phyloP scores from a whole-genome alignment of 2,888 invertebrate species.

The Xestoiulus laeticollis region DNA sequence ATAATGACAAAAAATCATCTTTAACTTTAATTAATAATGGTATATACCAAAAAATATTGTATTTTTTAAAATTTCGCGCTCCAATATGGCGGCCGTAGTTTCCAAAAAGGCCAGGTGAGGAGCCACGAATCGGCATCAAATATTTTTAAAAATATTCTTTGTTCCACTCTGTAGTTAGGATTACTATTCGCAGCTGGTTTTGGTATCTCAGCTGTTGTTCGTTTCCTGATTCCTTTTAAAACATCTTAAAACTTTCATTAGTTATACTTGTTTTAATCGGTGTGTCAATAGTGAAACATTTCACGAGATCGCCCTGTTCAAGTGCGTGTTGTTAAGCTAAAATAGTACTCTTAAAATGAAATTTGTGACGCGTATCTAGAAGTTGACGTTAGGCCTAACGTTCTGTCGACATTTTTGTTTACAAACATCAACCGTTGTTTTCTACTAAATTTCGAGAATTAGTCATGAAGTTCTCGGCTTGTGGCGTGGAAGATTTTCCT shows the following conservation, averaged over 20 bases:
- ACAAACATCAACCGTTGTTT: too few species aligned
- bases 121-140: not conserved
- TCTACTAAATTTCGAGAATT: not conserved
- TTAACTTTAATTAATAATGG: too few species aligned
- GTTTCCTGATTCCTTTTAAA: not conserved
- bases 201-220: not conserved
- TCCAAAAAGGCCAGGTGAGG: not conserved
- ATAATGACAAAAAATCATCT: too few species aligned
- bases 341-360: not conserved
- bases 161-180: not conserved
- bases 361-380: not conserved
- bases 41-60: too few species aligned
- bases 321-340: too few species aligned
- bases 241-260: not conserved
- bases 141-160: not conserved
- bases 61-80: not conserved
- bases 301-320: too few species aligned
- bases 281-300: too few species aligned
- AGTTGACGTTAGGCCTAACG: not conserved
- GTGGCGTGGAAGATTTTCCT: not conserved
- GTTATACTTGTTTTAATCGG: too few species aligned
- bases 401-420: not conserved
- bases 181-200: not conserved
- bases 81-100: not conserved
- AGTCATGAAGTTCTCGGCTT: not conserved